Conservation (phyloP, 2,888 invertebrate genomes). For the Ormyrus thymus region DNA sequence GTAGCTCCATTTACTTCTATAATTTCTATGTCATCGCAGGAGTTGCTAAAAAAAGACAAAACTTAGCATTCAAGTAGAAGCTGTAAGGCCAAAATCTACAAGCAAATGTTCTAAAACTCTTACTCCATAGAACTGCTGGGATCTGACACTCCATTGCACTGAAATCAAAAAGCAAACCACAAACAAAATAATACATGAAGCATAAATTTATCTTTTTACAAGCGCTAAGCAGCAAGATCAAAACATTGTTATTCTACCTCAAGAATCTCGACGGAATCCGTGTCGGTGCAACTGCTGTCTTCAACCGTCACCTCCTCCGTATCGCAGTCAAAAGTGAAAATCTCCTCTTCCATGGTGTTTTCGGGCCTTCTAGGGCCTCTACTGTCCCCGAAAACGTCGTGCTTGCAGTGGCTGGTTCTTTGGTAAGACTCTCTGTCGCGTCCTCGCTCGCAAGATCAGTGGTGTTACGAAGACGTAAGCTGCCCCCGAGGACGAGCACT, state of each 20-base stretch:
- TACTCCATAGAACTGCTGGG: neutral
- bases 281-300: constrained; percentile 22
- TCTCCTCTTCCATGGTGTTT: neutral
- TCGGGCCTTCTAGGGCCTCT: constrained; percentile 5
- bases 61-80: neutral
- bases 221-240: no score
- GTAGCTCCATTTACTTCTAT: constrained; percentile 82
- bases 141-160: neutral
- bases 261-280: constrained; percentile 24
- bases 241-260: neutral
- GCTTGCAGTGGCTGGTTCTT: neutral
- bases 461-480: no score
- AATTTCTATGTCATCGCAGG: constrained; percentile 80
- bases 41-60: neutral
- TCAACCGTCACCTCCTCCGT: constrained; percentile 35
- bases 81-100: neutral
- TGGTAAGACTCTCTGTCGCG: neutral
- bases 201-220: no score
- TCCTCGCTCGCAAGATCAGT: neutral
- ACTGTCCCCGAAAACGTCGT: neutral
- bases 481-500: neutral
- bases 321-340: constrained; percentile 17
- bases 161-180: neutral
- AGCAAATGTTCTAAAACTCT: neutral
- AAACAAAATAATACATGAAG: neutral